Percentiles rank a stretch among this genome's conserved stretches.
Evolutionary conservation across 1,140 invertebrate species (phyloP).

Genomic region (Drosophila tristis): DNA sequence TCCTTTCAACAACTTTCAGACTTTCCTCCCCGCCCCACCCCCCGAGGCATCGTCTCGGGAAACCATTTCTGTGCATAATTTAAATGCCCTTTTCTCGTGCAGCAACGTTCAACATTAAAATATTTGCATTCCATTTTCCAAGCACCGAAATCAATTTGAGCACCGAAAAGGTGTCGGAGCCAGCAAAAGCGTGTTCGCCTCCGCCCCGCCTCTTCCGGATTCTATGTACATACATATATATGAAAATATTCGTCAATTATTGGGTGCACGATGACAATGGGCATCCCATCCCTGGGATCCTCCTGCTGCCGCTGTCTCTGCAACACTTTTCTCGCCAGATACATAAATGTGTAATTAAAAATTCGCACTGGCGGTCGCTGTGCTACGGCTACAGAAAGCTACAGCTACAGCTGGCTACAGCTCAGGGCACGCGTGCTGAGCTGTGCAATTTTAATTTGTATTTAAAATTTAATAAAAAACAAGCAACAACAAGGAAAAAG

Average conservation of each 20-base stretch:
- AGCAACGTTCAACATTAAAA: slow-evolving; percentile 48
- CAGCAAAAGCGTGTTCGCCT: slow-evolving; percentile 25
- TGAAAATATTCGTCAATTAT: slow-evolving; percentile 35
- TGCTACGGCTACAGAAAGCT: background rate
- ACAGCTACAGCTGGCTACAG: too few species aligned
- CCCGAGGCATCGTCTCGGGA: background rate
- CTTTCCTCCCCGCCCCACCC: slow-evolving; percentile 6
- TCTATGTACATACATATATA: slow-evolving; percentile 5
- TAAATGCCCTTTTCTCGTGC: slow-evolving; percentile 36
- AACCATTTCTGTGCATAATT: slow-evolving; percentile 56
- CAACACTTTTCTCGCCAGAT: slow-evolving; percentile 30
- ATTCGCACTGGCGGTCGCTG: slow-evolving; percentile 30
- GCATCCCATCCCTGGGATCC: background rate
- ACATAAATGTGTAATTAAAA: slow-evolving; percentile 78
- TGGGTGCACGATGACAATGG: slow-evolving; percentile 31
- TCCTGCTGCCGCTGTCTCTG: slow-evolving; percentile 30
- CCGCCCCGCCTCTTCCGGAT: background rate
- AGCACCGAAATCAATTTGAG: slow-evolving; percentile 68
- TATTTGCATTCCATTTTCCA: slow-evolving; percentile 68
- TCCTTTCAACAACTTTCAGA: slow-evolving; percentile 41
- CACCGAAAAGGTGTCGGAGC: slow-evolving; percentile 61
- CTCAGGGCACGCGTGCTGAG: slow-evolving; percentile 18
- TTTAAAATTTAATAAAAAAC: slow-evolving; percentile 39
- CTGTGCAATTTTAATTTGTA: slow-evolving; percentile 63
- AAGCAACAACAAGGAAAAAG: background rate